Conservation (phyloP, 2,888 invertebrate genomes). For the Pheosia tremula region DNA sequence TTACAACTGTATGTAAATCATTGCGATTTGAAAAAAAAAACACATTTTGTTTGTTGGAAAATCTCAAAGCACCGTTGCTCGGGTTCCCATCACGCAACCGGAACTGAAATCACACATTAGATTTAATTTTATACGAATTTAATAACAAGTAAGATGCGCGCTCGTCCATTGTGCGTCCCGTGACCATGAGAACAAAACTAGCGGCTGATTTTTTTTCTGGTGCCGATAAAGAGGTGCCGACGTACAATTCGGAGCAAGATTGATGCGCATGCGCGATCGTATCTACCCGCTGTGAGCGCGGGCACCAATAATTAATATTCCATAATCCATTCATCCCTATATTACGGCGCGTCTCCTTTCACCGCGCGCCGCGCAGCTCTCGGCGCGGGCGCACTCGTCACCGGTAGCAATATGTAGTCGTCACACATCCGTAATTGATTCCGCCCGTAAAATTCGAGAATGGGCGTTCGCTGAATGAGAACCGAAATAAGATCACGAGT, state of each 20-base stretch:
- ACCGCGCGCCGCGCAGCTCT: conserved; percentile 37
- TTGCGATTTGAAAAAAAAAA: conserved; percentile 49
- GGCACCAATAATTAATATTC: conserved; percentile 75
- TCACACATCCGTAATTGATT: conserved; percentile 78
- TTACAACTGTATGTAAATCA: conserved; percentile 54
- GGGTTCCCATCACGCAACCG: conserved; percentile 79
- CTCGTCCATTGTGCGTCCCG: conserved; percentile 66
- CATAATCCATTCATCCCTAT: conserved; percentile 74
- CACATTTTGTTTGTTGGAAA: conserved; percentile 52
- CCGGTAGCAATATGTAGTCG: conserved; percentile 73
- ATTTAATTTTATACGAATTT: conserved; percentile 84
- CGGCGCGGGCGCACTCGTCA: conserved; percentile 36
- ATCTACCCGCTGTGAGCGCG: conserved; percentile 73
- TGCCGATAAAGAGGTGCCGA: conserved; percentile 81
- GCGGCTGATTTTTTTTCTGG: conserved; percentile 74
- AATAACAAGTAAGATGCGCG: conserved; percentile 80
- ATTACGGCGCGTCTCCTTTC: conserved; percentile 57
- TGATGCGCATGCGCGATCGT: conserved; percentile 74
- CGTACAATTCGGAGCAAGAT: conserved; percentile 74
- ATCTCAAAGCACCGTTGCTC: conserved; percentile 67
- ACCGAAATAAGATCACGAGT: conserved; percentile 77
- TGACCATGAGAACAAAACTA: conserved; percentile 75
- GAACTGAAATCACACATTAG: conserved; percentile 82
- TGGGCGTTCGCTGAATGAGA: conserved; percentile 72
- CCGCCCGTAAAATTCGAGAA: conserved; percentile 77